Evolutionary conservation across 2,113 vertebrate genomes (phyloP), one percentile per base, ranked within the genome.

Genomic region (Tachysurus vachellii): DNA sequence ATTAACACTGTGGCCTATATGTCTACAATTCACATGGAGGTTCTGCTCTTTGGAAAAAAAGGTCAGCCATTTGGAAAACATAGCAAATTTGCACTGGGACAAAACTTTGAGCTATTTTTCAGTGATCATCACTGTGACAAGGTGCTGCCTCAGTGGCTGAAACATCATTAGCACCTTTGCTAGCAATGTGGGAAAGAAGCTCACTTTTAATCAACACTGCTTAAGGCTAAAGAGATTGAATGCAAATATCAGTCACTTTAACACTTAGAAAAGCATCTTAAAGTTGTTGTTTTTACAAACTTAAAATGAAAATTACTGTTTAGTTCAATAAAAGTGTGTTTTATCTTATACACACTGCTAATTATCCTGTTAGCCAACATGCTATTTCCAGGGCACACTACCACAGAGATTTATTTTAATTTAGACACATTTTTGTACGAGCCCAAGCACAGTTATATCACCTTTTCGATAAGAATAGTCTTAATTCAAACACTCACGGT

Each of bases 31-130:
- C 54, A 80, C 5, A 28, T 80, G 9, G 11, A 80, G 53, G 53
- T 56, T 19, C 7, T 56, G 53, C 47, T n/a, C 21, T n/a, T 56
- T 79, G 26, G 6, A 31, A 36, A 36, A 36, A 2, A 36, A 80
- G 77, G 77, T 80, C 77, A 80, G 53, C n/a, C 77, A 80, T 80
- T 57, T 57, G 53, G 54, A 9, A 36, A 80, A 59, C 1, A 59
- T 19, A 6, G 1, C 54, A 59, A 21, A 59, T 57, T 57, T 28
- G 23, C 47, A 77, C 8, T 17, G 75, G 53, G 16, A 77, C 26
- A 77, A 54, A 28, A 31, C n/a, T 54, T 79, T 9, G 13, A 53
- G 36, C 14, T 76, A 6, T n/a, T 56, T 56, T 31, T 17, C 21
- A 50, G 5, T 28, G 23, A n/a, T n/a, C 13, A n/a, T 54, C 1